Evolutionary conservation across 2,888 invertebrate genomes (phyloP).

Genomic region (Ochropleura plecta): DNA sequence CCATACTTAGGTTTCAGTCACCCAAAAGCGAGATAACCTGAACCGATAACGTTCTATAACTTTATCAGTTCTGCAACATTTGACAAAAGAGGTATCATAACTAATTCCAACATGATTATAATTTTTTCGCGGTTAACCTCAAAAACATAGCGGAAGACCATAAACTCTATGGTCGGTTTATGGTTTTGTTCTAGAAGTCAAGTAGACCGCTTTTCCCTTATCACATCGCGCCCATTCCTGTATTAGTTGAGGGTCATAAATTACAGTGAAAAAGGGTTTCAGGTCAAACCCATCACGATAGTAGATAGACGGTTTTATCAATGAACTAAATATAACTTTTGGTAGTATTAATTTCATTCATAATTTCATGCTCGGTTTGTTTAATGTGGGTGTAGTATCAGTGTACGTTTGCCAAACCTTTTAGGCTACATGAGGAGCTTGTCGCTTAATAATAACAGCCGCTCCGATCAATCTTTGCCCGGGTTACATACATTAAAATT

Average conservation of each 20-base stretch:
- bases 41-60: slow-evolving; percentile 1
- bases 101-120: slow-evolving; percentile 20
- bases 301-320: background rate
- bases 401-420: no score
- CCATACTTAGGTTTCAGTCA: background rate
- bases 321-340: slow-evolving; percentile 5
- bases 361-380: background rate
- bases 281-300: slow-evolving; percentile 1
- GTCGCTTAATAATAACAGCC: no score
- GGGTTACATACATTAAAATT: no score
- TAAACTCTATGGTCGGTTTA: slow-evolving; percentile 7
- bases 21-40: slow-evolving; percentile 27
- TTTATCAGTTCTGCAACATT: slow-evolving; percentile 44
- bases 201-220: slow-evolving; percentile 21
- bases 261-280: slow-evolving; percentile 2
- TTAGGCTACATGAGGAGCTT: no score
- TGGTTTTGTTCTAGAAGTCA: slow-evolving; percentile 47
- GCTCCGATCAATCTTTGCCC: no score
- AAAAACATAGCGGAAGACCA: slow-evolving; percentile 17
- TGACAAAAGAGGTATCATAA: slow-evolving; percentile 44
- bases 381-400: no score
- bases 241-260: slow-evolving; percentile 21
- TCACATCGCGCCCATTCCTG: slow-evolving; percentile 26
- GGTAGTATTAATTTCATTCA: background rate
- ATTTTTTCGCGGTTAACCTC: slow-evolving; percentile 39